phyloP scores from a whole-genome alignment of 2,888 invertebrate species.

The Rotaria magnacalcarata region DNA sequence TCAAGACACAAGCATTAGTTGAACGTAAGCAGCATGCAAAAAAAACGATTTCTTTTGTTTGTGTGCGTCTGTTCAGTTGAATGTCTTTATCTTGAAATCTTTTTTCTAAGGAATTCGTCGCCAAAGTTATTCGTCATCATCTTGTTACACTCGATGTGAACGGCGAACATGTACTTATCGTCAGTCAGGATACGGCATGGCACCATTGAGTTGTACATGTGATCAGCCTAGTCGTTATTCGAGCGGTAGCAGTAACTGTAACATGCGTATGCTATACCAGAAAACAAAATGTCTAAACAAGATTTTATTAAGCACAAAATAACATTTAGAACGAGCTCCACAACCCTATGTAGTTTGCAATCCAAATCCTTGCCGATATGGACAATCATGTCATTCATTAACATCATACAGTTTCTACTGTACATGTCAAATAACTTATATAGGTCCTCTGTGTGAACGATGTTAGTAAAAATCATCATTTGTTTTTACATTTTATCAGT shows the following conservation, averaged over 20 bases:
- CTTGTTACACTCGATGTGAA: background rate
- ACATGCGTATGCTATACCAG: background rate
- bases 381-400: background rate
- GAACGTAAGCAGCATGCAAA: constrained; percentile 10
- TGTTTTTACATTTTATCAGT: background rate
- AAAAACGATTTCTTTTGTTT: background rate
- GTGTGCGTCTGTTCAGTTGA: background rate
- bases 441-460: constrained; percentile 17
- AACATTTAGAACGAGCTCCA: constrained; percentile 7
- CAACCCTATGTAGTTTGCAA: background rate
- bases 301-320: background rate
- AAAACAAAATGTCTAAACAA: background rate
- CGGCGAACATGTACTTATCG: background rate
- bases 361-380: background rate
- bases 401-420: background rate
- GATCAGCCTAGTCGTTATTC: background rate
- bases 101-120: background rate
- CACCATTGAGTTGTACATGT: background rate
- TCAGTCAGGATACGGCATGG: background rate
- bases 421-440: background rate
- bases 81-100: background rate
- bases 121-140: background rate
- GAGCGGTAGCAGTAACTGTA: background rate
- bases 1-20: background rate
- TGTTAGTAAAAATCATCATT: background rate